Evolutionary conservation across 2,888 invertebrate genomes (phyloP), one percentile per base, ranked within the genome.

Genomic region (Pantelozetes paolii): DNA sequence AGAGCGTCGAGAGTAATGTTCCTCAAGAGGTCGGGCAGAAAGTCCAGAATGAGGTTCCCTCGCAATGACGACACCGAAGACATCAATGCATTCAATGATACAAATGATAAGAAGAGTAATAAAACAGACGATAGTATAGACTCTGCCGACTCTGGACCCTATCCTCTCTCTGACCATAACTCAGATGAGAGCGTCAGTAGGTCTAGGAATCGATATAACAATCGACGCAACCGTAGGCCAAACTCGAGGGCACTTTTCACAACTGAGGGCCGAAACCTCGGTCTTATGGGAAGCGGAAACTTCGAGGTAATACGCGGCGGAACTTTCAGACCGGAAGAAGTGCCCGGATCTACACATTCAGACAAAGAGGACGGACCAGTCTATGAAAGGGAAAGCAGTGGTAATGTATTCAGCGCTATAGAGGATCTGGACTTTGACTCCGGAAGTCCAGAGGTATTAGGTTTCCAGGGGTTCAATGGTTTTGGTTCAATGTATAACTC

Each of bases 281-380:
- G 71, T 8, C 62, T 75, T 3, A 76, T 76, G 76, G 76, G 76
- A 23, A 72, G 72, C 30, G 54, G 76, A 8, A 76, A 76, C 36
- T 76, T 75, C 70, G 76, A 76, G 36, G 72, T 76, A 5, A 69
- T 76, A 42, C 57, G 74, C 1, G 76, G 76, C 48, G 76, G 76
- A 3, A 76, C 74, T 18, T 72, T 74, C 48, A 48, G 62, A 48
- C 40, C 62, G 2, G 73, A 73, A n/a, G 40, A 62, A n/a, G 20
- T 26, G 2, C 11, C 59, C 28, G 30, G 30, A 30, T 69, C 69
- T 6, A 18, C 45, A 20, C 20, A 42, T 6, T 13, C 69, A 1
- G 11, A 8, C 8, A 18, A 13, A 6, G 69, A 69, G 45, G 69
- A 69, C 26, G 23, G 69, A 2, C 13, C 40, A 5, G 26, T 42